A percentile compares a stretch with the other conserved stretches of the same genome.
phyloP scores from a whole-genome alignment of 2,113 vertebrate species.

The Haemorhous mexicanus region DNA sequence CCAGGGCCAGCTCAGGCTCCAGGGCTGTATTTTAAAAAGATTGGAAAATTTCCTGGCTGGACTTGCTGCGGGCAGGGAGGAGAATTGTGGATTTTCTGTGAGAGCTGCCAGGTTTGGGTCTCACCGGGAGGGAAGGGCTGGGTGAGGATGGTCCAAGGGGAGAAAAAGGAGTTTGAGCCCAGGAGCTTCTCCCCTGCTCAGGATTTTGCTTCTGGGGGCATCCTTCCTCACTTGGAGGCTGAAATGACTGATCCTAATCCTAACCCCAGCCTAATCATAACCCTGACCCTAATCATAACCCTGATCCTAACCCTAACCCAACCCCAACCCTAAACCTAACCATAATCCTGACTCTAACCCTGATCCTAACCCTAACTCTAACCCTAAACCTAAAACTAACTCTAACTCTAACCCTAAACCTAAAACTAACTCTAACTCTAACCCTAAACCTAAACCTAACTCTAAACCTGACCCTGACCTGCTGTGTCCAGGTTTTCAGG shows the following conservation, averaged over 20 bases:
- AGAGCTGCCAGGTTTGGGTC: not conserved
- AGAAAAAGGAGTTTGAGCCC: not conserved
- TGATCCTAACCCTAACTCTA: accelerated
- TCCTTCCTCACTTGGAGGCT: not conserved
- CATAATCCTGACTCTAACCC: no score
- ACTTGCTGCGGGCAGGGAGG: not conserved
- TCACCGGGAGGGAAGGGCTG: accelerated
- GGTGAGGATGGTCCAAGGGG: accelerated
- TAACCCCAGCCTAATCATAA: no score
- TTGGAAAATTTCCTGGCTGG: not conserved
- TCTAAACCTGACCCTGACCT: no score
- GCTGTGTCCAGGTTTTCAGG: not conserved
- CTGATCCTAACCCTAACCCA: no score
- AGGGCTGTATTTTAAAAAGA: accelerated
- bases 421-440: no score
- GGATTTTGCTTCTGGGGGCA: not conserved
- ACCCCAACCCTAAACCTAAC: no score
- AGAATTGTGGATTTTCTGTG: accelerated
- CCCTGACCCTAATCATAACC: no score
- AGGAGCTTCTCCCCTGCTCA: not conserved
- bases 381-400: no score
- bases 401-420: no score
- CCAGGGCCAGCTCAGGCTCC: not conserved
- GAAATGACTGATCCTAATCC: not conserved
- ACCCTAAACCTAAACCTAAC: no score